Evolutionary conservation across 2,797 vertebrate genomes (phyloP), one percentile per base, ranked within the genome.

Genomic region (Micromesistius poutassou): DNA sequence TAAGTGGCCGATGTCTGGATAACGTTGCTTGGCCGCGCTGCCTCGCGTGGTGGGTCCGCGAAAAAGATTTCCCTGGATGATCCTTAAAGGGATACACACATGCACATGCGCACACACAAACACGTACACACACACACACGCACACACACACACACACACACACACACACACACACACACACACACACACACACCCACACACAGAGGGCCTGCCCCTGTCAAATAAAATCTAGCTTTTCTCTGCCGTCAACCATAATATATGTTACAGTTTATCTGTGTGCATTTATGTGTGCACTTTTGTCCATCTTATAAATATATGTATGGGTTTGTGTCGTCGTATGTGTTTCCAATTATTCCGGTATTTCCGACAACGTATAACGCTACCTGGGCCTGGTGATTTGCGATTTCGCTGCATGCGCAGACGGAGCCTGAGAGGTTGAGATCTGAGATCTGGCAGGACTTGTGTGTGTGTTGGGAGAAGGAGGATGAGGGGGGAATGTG

Each of bases 1-100:
- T 95, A 89, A 87, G 91, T 91, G 90, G 87, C 84, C 84, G 84
- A 86, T 89, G 92, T 89, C 89, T 90, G 78, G 85, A 77, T 89
- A 88, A 14, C 0, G 12, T 77, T 76, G 83, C 78, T 75, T 33
- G 88, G 84, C 50, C 77, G 31, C 92, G 89, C 90, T 82, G 90
- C 81, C 84, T 93, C 91, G 91, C 74, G 74, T 88, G 89, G 2
- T 82, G 82, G 79, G 71, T 35, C 87, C 90, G 88, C 87, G 87
- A 83, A 86, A 66, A 87, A 88, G 76, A 80, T 87, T 75, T 87
- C 89, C 90, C 88, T 88, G 78, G 88, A 90, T 89, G 87, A 88
- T 93, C 84, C 86, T 84, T 30, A 90, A 87, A 90, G 79, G 30
- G 22, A 79, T 76, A 85, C 71, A 78, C 77, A 74, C 79, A 75